These are phyloP conservation scores for Chaetodon trifascialis DNA, from an alignment of 2,113 vertebrate species.

Conservation along the genomic window DNA sequence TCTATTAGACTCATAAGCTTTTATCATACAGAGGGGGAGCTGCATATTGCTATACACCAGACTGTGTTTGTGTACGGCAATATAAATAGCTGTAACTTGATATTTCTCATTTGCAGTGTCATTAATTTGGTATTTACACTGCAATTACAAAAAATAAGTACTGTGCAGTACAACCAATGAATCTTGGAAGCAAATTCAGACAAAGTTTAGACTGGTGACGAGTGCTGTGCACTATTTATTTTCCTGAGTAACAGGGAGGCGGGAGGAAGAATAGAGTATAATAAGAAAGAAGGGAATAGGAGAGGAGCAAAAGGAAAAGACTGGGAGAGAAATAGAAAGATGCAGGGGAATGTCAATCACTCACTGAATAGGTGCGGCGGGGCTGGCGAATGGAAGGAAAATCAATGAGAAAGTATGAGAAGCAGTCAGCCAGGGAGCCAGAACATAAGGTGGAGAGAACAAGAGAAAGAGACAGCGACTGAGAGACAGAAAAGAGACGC, in stretches of 20 bases:
- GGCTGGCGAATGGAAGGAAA: conserved; percentile 59
- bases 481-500: conserved; percentile 11
- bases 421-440: conserved; percentile 57
- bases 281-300: conserved; percentile 48
- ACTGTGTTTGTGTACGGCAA: conserved; percentile 39
- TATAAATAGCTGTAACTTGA: conserved; percentile 39
- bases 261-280: conserved; percentile 26
- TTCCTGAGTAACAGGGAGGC: conserved; percentile 35
- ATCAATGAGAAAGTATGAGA: conserved; percentile 76
- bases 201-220: conserved; percentile 36
- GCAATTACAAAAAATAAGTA: conserved; percentile 49
- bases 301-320: conserved; percentile 45
- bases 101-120: conserved; percentile 40
- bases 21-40: conserved; percentile 47
- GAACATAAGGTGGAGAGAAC: conserved; percentile 49
- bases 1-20: conserved; percentile 52
- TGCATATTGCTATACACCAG: conserved; percentile 34
- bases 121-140: conserved; percentile 58
- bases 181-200: conserved; percentile 35
- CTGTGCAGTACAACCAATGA: conserved; percentile 2
- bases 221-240: conserved; percentile 40
- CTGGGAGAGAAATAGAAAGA: conserved; percentile 48
- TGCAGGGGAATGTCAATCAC: conserved; percentile 69
- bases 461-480: conserved; percentile 43
- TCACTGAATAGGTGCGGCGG: conserved; percentile 64